Evolutionary conservation across 1,140 invertebrate species (phyloP).

Genomic region (Aphelinus certus): DNA sequence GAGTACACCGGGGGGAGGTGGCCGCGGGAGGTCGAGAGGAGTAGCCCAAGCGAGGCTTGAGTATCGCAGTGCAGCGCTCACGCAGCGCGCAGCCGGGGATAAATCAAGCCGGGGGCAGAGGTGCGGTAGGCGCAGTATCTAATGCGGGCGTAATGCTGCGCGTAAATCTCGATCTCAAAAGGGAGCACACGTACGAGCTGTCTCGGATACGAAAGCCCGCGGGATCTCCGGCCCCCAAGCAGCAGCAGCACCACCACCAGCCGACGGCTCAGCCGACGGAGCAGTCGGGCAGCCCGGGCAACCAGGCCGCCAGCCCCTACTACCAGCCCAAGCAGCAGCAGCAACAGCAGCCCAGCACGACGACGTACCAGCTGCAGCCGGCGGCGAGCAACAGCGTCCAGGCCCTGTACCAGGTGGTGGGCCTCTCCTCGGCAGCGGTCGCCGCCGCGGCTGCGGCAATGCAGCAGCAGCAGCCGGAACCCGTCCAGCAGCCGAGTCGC

Average conservation of each 20-base stretch:
- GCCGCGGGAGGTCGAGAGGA: no score
- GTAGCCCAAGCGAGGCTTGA: no score
- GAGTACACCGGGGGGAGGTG: no score
- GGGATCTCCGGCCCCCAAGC: constrained; percentile 38
- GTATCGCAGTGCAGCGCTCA: neutral
- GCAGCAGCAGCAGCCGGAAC: constrained; percentile 45
- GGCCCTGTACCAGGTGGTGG: constrained; percentile 18
- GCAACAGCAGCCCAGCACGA: neutral
- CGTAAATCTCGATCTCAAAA: neutral
- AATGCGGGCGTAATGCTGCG: neutral
- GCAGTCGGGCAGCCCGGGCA: constrained; percentile 29
- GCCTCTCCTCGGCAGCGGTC: constrained; percentile 42
- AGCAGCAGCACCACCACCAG: constrained; percentile 17
- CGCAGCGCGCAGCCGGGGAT: no score
- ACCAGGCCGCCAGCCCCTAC: constrained; percentile 2
- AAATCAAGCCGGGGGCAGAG: no score
- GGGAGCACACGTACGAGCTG: constrained; percentile 84
- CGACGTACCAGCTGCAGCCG: constrained; percentile 54
- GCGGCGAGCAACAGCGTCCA: constrained; percentile 44
- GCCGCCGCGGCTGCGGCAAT: constrained; percentile 11
- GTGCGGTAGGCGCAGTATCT: no score
- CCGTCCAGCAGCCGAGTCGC: constrained; percentile 33
- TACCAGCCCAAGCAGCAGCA: neutral
- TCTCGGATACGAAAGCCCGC: constrained; percentile 75
- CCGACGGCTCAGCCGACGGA: constrained; percentile 53